Percentiles rank a stretch among this genome's conserved stretches.
Evolutionary conservation across 2,797 vertebrate genomes (phyloP).

Genomic region (Rhadinocentrus ornatus): DNA sequence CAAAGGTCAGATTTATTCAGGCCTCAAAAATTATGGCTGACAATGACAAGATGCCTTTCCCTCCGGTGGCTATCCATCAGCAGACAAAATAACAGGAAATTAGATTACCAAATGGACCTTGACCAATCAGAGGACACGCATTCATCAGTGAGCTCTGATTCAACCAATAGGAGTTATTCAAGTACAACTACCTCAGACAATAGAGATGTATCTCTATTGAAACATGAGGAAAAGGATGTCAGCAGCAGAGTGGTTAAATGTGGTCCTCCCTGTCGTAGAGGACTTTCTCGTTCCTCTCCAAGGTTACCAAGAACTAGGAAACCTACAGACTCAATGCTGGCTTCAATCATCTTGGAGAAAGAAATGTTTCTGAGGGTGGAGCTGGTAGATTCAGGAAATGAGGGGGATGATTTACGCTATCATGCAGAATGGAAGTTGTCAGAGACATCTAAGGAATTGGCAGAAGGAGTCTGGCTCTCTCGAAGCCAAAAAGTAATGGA

Average conservation of each 20-base stretch:
- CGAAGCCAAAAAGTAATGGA: constrained; percentile 49
- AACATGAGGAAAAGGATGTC: constrained; percentile 45
- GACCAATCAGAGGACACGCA: constrained; percentile 48
- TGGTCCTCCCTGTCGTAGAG: constrained; percentile 5
- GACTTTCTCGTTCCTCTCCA: constrained; percentile 62
- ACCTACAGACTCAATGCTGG: constrained; percentile 52
- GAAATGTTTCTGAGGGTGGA: constrained; percentile 77
- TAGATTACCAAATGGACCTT: constrained; percentile 52
- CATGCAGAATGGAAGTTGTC: constrained; percentile 77
- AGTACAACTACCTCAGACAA: constrained; percentile 39
- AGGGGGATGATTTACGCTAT: constrained; percentile 66
- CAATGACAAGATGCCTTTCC: constrained; percentile 73
- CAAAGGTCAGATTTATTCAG: constrained; percentile 52
- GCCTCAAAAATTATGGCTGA: constrained; percentile 71
- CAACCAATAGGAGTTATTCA: constrained; percentile 60
- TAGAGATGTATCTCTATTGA: constrained; percentile 30
- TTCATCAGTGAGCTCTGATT: constrained; percentile 50
- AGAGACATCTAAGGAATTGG: constrained; percentile 72
- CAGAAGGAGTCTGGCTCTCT: constrained; percentile 76
- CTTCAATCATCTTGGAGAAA: constrained; percentile 66
- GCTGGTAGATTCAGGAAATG: constrained; percentile 65
- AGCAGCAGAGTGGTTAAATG: constrained; percentile 39
- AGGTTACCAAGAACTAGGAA: constrained; percentile 54
- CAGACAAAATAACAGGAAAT: constrained; percentile 55
- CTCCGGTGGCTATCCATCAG: constrained; percentile 72